These are phyloP conservation scores for Trisateles emortualis DNA, from an alignment of 2,888 invertebrate species.

Conservation along the genomic window DNA sequence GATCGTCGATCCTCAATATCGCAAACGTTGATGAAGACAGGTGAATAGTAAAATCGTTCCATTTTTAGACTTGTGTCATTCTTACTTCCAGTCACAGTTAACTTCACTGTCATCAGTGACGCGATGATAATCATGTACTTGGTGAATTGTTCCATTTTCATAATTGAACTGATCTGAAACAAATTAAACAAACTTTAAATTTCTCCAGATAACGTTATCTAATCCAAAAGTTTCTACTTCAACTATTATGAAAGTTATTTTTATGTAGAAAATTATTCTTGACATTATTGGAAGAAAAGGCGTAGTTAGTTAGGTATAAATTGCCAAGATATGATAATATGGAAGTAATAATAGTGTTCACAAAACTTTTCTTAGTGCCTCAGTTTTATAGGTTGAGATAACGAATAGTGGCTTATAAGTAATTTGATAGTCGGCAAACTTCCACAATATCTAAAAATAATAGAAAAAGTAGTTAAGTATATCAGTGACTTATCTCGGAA, in stretches of 20 bases:
- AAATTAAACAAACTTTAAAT: slow-evolving; percentile 37
- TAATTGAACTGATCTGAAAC: slow-evolving; percentile 56
- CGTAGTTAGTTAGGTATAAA: slow-evolving; percentile 22
- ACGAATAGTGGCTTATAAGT: slow-evolving; percentile 30
- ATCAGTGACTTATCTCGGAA: slow-evolving; percentile 23
- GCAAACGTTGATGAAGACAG: slow-evolving; percentile 78
- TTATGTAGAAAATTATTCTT: slow-evolving; percentile 31
- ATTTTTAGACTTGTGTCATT: slow-evolving; percentile 72
- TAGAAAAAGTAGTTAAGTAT: slow-evolving; percentile 27
- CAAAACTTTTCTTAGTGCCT: slow-evolving; percentile 34
- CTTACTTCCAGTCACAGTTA: slow-evolving; percentile 75
- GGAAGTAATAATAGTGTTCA: slow-evolving; percentile 28
- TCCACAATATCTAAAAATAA: slow-evolving; percentile 19
- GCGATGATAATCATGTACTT: slow-evolving; percentile 77
- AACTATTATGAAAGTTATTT: slow-evolving; percentile 26
- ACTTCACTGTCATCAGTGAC: slow-evolving; percentile 75
- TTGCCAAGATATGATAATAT: slow-evolving; percentile 34
- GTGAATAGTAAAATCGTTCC: slow-evolving; percentile 71
- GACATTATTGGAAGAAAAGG: slow-evolving; percentile 20
- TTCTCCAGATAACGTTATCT: slow-evolving; percentile 15
- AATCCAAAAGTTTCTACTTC: slow-evolving; percentile 20
- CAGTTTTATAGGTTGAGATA: slow-evolving; percentile 41
- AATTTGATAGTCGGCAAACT: slow-evolving; percentile 28
- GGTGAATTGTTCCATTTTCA: slow-evolving; percentile 70
- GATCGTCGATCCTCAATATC: slow-evolving; percentile 79